Evolutionary conservation across 2,113 vertebrate genomes (phyloP).

Genomic region (Trachemys scripta): DNA sequence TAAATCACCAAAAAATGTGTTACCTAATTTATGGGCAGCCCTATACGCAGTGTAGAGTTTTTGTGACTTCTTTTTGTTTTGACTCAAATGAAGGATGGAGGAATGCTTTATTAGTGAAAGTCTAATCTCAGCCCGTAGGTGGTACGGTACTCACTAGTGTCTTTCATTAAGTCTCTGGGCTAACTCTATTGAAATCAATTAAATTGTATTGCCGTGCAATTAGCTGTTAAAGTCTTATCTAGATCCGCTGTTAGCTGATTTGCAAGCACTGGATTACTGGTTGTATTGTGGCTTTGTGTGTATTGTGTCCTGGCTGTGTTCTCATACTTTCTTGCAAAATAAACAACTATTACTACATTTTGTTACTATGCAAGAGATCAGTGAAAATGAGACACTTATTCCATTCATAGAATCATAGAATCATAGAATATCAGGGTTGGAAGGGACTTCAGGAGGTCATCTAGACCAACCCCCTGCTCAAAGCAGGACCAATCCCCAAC

Average conservation of each 20-base stretch:
- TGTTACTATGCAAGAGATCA: neutral
- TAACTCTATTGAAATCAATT: accelerated
- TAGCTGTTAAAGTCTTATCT: neutral
- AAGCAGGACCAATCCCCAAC: too few species aligned
- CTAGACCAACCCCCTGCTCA: too few species aligned
- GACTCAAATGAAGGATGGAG: neutral
- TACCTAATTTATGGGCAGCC: too few species aligned
- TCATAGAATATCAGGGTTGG: too few species aligned
- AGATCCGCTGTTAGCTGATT: neutral
- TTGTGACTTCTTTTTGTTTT: neutral
- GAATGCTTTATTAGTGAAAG: neutral
- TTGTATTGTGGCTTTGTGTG: accelerated
- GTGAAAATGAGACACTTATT: neutral
- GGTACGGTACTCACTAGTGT: neutral
- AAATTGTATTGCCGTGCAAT: accelerated
- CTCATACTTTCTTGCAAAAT: neutral
- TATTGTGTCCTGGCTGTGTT: neutral
- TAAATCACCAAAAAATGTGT: too few species aligned
- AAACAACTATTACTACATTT: neutral
- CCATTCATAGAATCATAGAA: neutral
- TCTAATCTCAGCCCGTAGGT: slow-evolving; percentile 4
- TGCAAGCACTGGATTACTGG: neutral
- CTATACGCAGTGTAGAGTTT: neutral
- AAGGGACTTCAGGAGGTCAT: too few species aligned
- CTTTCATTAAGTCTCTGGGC: accelerated